A percentile compares a stretch with the other conserved stretches of the same genome.
These are phyloP conservation scores for Labia minor DNA, from an alignment of 2,888 invertebrate species.

Conservation along the genomic window DNA sequence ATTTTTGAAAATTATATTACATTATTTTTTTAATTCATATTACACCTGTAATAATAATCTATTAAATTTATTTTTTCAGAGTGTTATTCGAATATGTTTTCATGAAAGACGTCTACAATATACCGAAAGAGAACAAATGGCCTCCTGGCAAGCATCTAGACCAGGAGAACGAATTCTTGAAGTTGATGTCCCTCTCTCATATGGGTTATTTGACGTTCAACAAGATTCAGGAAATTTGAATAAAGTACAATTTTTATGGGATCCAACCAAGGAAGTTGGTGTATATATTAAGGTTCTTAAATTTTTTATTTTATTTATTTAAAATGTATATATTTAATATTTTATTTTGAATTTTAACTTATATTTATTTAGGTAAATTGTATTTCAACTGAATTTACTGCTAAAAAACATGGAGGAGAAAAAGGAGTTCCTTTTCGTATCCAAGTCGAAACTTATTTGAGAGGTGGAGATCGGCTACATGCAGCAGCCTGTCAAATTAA, in stretches of 20 bases:
- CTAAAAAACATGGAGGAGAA: constrained; percentile 95
- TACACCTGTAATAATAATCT: too few species aligned
- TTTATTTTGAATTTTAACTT: neutral
- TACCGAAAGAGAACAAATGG: constrained; percentile 88
- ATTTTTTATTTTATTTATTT: constrained; percentile 16
- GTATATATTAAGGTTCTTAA: constrained; percentile 77
- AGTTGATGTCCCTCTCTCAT: constrained; percentile 85
- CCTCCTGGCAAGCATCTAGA: constrained; percentile 77
- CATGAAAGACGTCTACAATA: constrained; percentile 92
- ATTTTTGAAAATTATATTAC: too few species aligned
- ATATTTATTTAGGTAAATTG: constrained; percentile 63
- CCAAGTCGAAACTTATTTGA: constrained; percentile 80
- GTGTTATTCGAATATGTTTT: constrained; percentile 84
- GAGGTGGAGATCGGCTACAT: constrained; percentile 59
- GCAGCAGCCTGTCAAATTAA: constrained; percentile 95
- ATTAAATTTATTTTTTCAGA: constrained; percentile 45
- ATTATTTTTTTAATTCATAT: too few species aligned
- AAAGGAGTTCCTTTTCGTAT: constrained; percentile 95
- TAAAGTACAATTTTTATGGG: constrained; percentile 83
- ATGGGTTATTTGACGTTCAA: constrained; percentile 74
- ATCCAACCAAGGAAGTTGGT: constrained; percentile 91
- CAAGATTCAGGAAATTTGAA: constrained; percentile 62
- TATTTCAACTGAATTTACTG: constrained; percentile 95
- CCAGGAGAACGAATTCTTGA: constrained; percentile 89
- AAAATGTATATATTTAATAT: too few species aligned